Evolutionary conservation across 2,113 vertebrate species (phyloP).

Genomic region (Corvus hawaiiensis): DNA sequence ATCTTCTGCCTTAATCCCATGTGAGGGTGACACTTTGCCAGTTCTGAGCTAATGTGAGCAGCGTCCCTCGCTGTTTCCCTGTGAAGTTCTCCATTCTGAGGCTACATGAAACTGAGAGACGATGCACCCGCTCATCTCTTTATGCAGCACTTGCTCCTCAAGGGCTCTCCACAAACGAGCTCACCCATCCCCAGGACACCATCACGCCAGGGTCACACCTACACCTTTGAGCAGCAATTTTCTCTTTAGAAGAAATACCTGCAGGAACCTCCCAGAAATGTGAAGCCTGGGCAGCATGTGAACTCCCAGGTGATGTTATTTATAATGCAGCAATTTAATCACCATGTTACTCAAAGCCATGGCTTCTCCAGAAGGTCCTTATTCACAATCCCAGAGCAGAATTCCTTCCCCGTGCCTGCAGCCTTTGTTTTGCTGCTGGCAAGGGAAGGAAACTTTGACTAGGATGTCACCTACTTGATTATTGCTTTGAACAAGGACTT

Average conservation of each 20-base stretch:
- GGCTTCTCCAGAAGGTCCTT: background rate
- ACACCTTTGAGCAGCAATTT: background rate
- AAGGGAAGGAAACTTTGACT: background rate
- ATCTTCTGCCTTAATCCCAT: background rate
- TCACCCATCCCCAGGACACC: background rate
- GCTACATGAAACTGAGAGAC: background rate
- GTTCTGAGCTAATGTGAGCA: background rate
- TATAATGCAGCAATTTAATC: background rate
- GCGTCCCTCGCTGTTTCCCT: background rate
- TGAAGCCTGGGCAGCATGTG: background rate
- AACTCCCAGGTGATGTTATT: background rate
- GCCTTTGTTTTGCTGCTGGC: background rate
- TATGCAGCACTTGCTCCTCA: background rate
- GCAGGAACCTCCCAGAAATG: background rate
- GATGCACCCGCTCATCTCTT: rapidly evolving
- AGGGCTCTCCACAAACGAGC: background rate
- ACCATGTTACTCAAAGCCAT: background rate
- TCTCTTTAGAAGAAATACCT: background rate
- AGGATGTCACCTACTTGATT: background rate
- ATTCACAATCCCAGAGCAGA: background rate
- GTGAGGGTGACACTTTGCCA: background rate
- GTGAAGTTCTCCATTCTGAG: background rate
- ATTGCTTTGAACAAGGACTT: background rate
- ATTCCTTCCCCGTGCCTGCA: background rate
- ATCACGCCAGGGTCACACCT: background rate